phyloP scores from a whole-genome alignment of 2,888 invertebrate species.

The Chorisops tibialis region DNA sequence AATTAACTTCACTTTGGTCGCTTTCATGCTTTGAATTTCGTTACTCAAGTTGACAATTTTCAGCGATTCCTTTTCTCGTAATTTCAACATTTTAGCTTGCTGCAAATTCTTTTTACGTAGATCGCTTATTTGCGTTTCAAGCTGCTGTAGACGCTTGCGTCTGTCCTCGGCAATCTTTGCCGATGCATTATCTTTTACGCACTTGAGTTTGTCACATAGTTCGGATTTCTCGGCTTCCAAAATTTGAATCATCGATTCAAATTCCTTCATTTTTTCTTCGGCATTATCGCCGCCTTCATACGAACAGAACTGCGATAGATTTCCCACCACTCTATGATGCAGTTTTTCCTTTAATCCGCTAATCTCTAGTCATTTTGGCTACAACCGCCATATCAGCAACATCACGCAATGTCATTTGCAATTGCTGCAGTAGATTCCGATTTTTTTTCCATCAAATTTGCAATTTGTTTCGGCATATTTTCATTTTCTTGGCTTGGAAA shows the following conservation, averaged over 20 bases:
- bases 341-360: constrained; percentile 49
- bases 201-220: constrained; percentile 52
- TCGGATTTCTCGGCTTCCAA: constrained; percentile 71
- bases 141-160: constrained; percentile 44
- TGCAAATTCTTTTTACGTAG: constrained; percentile 53
- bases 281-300: constrained; percentile 44
- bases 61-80: constrained; percentile 60
- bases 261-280: constrained; percentile 61
- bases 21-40: constrained; percentile 66
- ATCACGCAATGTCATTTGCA: constrained; percentile 64
- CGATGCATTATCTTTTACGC: constrained; percentile 56
- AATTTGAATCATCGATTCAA: constrained; percentile 64
- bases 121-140: constrained; percentile 36
- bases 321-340: constrained; percentile 45
- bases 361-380: constrained; percentile 68
- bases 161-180: constrained; percentile 61
- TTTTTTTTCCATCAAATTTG: constrained; percentile 58
- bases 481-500: background rate
- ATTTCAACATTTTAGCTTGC: constrained; percentile 63
- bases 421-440: constrained; percentile 61
- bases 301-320: constrained; percentile 41
- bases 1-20: constrained; percentile 75
- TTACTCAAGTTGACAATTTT: constrained; percentile 38
- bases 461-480: constrained; percentile 17
- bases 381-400: constrained; percentile 66